These are phyloP conservation scores for Clarias fuscus DNA, from an alignment of 2,797 vertebrate genomes.

Conservation along the genomic window DNA sequence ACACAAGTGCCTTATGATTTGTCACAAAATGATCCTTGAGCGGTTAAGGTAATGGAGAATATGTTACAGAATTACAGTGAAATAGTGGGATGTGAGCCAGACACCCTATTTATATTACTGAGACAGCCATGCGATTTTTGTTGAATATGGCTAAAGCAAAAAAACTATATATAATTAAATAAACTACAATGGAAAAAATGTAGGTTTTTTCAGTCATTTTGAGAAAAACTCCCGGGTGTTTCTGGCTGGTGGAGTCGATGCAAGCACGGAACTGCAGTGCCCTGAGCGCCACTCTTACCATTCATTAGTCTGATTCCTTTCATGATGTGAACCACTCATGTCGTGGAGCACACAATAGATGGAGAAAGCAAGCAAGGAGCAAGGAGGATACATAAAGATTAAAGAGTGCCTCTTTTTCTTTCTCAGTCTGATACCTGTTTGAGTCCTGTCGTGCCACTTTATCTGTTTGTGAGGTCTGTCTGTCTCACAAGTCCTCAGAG, in stretches of 20 bases:
- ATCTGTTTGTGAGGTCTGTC: constrained; percentile 32
- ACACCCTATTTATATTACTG: not conserved
- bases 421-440: constrained; percentile 36
- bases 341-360: constrained; percentile 53
- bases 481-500: constrained; percentile 22
- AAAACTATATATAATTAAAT: not conserved
- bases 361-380: constrained; percentile 14
- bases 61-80: constrained; percentile 19
- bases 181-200: not conserved
- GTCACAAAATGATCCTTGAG: not conserved
- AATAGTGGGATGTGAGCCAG: constrained; percentile 5
- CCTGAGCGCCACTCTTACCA: constrained; percentile 33
- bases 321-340: constrained; percentile 56
- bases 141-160: not conserved
- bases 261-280: constrained; percentile 32
- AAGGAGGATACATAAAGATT: constrained; percentile 67
- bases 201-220: constrained; percentile 28
- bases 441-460: constrained; percentile 24
- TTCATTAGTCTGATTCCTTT: constrained; percentile 62
- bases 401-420: constrained; percentile 60
- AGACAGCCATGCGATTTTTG: not conserved
- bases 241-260: constrained; percentile 39
- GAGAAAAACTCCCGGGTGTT: constrained; percentile 34
- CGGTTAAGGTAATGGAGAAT: not conserved
- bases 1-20: not conserved